These are phyloP conservation scores for Chionoecetes opilio DNA, from an alignment of 1,140 invertebrate genomes.

Conservation along the genomic window DNA sequence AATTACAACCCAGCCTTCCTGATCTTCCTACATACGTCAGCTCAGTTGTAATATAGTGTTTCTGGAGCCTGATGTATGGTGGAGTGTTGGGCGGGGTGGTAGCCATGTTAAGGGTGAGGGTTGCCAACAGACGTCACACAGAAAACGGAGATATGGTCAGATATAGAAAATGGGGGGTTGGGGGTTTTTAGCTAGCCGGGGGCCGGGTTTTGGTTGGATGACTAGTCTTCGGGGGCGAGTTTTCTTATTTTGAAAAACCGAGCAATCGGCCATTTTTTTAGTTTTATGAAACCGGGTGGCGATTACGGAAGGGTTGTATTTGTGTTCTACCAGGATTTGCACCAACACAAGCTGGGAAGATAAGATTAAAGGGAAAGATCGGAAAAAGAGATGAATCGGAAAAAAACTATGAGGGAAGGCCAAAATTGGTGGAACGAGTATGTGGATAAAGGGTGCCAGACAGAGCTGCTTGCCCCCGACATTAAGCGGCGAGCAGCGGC, in stretches of 20 bases:
- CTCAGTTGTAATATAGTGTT: constrained; percentile 55
- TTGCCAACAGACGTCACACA: constrained; percentile 47
- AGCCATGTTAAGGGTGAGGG: neutral
- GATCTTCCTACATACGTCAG: constrained; percentile 63
- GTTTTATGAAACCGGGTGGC: too few relatives aligned
- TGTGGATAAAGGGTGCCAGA: too few relatives aligned
- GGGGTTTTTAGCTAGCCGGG: too few relatives aligned
- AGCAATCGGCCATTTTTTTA: constrained; percentile 59
- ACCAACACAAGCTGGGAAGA: constrained; percentile 63
- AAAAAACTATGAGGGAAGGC: too few relatives aligned
- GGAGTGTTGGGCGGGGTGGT: neutral
- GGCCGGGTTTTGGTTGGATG: constrained; percentile 52
- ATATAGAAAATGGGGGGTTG: constrained; percentile 28
- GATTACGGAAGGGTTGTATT: too few relatives aligned
- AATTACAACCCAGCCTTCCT: constrained; percentile 67
- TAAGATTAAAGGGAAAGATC: too few relatives aligned
- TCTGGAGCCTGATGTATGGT: constrained; percentile 44
- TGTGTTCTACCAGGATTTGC: constrained; percentile 71
- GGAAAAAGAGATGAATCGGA: too few relatives aligned
- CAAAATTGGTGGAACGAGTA: neutral
- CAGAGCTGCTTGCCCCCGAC: too few relatives aligned
- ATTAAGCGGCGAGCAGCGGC: constrained; percentile 3
- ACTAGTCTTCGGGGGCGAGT: constrained; percentile 51
- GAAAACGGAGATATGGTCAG: constrained; percentile 55
- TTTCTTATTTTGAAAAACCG: constrained; percentile 75